Conservation (phyloP, 2,888 invertebrate genomes). For the Chymomyza caudatula region DNA sequence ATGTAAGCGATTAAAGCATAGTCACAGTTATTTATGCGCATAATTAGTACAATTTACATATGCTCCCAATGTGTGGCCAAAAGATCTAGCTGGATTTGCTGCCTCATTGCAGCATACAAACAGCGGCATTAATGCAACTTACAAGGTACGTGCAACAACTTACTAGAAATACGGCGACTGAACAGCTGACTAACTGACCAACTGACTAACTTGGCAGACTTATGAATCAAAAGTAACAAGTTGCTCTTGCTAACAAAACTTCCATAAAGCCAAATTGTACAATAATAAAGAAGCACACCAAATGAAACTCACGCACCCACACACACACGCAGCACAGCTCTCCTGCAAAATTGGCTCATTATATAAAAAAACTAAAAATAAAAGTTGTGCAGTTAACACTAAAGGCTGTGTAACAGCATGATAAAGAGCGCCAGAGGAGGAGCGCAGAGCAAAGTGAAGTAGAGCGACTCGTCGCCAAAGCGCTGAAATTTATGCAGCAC, state of each 20-base stretch:
- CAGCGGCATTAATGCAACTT: slow-evolving; percentile 42
- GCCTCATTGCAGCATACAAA: slow-evolving; percentile 38
- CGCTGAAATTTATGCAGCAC: slow-evolving; percentile 61
- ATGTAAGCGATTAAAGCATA: slow-evolving; percentile 15
- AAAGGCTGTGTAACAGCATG: slow-evolving; percentile 47
- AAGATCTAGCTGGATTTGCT: neutral
- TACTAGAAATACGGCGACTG: neutral
- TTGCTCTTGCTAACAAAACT: slow-evolving; percentile 1
- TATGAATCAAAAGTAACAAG: slow-evolving; percentile 31
- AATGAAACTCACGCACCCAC: neutral
- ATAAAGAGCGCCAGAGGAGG: neutral
- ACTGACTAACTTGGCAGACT: slow-evolving; percentile 11
- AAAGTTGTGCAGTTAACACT: slow-evolving; percentile 64
- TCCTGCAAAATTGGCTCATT: slow-evolving; percentile 58
- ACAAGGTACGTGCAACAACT: neutral
- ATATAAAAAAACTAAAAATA: slow-evolving; percentile 54
- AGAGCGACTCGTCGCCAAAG: slow-evolving; percentile 17
- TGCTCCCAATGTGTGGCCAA: slow-evolving; percentile 37
- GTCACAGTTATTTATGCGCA: slow-evolving; percentile 60
- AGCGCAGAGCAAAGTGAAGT: neutral
- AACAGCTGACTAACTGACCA: neutral
- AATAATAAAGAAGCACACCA: slow-evolving; percentile 2
- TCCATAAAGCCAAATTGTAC: slow-evolving; percentile 15
- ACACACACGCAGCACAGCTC: neutral
- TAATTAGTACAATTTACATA: slow-evolving; percentile 64